phyloP scores from a whole-genome alignment of 1,140 invertebrate genomes.

The Aphaenogaster ashmeadi region DNA sequence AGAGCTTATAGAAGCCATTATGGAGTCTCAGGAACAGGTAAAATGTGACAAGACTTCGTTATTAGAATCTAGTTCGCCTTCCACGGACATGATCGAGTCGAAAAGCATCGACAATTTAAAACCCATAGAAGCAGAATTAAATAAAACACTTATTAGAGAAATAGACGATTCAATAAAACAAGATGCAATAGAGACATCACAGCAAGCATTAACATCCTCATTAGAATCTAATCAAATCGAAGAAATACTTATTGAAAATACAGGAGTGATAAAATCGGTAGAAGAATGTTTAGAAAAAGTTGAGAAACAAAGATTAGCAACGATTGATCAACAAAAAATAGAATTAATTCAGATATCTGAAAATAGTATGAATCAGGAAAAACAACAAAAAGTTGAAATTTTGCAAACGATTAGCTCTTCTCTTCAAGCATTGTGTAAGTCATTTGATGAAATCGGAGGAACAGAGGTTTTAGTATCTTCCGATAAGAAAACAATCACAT shows the following conservation, averaged over 20 bases:
- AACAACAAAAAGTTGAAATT: conserved; percentile 55
- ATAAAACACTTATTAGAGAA: background rate
- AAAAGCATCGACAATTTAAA: conserved; percentile 14
- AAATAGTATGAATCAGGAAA: conserved; percentile 11
- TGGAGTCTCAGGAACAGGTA: conserved; percentile 65
- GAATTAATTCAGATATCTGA: conserved; percentile 40
- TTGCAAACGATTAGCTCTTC: conserved; percentile 30
- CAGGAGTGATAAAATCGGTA: background rate
- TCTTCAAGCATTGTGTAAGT: conserved; percentile 46
- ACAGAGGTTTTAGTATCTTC: background rate
- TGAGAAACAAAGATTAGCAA: conserved; percentile 25
- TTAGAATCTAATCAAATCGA: background rate
- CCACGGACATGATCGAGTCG: background rate
- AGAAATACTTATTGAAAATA: conserved; percentile 7
- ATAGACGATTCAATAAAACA: background rate
- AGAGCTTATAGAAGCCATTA: conserved; percentile 79
- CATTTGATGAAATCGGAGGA: conserved; percentile 42
- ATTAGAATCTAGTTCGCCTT: conserved; percentile 34
- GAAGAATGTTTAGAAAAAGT: background rate
- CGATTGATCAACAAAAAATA: background rate
- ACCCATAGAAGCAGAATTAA: background rate
- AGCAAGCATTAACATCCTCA: background rate
- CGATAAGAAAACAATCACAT: conserved; percentile 4
- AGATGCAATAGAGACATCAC: background rate
- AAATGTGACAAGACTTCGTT: conserved; percentile 34